phyloP scores from a whole-genome alignment of 53 echinoderm and acorn worm genomes.

The Astropecten irregularis region DNA sequence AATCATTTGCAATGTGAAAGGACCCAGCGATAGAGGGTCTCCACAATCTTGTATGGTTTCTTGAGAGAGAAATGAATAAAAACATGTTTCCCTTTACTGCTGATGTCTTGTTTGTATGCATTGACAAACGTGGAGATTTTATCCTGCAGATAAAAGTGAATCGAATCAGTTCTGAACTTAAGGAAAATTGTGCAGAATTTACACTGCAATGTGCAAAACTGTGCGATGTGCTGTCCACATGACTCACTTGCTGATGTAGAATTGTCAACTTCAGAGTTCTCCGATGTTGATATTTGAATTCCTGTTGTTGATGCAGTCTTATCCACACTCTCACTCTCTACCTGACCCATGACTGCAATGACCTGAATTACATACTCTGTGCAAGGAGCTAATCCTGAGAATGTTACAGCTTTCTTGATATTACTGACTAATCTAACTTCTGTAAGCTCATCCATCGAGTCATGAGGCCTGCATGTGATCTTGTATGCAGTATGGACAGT shows the following conservation, averaged over 20 bases:
- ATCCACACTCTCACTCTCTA: conserved; percentile 25
- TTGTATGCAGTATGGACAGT: conserved; percentile 12
- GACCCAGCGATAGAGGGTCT: no score
- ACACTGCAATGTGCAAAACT: no score
- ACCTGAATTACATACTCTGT: conserved; percentile 49
- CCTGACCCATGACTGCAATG: conserved; percentile 18
- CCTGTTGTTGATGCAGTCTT: neutral
- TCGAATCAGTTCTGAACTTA: neutral
- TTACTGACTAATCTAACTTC: conserved; percentile 15
- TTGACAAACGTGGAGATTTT: no score
- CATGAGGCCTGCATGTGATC: conserved; percentile 29
- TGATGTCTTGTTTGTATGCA: no score
- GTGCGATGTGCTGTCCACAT: neutral
- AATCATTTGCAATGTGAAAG: no score
- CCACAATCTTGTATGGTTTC: no score
- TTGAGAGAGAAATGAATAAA: no score
- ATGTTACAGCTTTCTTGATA: neutral
- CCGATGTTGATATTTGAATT: neutral
- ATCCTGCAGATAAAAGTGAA: no score
- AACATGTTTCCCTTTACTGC: no score
- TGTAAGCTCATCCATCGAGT: neutral
- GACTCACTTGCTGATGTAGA: conserved; percentile 4
- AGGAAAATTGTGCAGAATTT: neutral
- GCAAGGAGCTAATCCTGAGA: conserved; percentile 35
- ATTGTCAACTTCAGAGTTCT: neutral